Conservation (phyloP, 1,140 invertebrate species). For the Drosophila dunni region DNA sequence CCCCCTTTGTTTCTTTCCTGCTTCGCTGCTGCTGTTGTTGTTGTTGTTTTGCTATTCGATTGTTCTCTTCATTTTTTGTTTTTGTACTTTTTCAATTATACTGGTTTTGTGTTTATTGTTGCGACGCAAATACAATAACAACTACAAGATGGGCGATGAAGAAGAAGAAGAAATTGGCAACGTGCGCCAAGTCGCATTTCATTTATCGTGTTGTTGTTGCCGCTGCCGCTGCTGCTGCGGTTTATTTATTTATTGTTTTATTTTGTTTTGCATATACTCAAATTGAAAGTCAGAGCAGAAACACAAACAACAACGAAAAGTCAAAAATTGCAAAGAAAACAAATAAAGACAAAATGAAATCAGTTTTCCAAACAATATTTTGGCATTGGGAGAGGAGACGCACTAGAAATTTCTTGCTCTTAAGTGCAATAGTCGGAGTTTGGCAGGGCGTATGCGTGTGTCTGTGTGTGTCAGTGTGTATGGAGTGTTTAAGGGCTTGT, state of each 20-base stretch:
- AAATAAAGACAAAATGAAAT: background rate
- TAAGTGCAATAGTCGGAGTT: background rate
- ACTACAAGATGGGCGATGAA: conserved; percentile 1
- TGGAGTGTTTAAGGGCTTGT: no score
- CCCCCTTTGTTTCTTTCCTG: conserved; percentile 1
- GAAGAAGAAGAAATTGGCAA: conserved; percentile 9
- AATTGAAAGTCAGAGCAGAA: conserved; percentile 15
- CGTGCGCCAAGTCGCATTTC: conserved; percentile 38
- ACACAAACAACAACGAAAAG: conserved; percentile 13
- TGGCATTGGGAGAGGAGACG: background rate
- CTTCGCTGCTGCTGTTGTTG: background rate
- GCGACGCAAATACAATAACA: background rate
- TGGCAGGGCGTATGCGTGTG: background rate
- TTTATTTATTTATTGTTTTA: no score
- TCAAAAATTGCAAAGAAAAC: conserved; percentile 1
- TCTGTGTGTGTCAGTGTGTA: no score
- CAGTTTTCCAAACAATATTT: conserved; percentile 5
- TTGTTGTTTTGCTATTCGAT: background rate
- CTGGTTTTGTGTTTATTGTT: conserved; percentile 1
- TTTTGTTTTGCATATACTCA: conserved; percentile 4
- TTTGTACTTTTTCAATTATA: background rate
- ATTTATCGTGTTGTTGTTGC: conserved; percentile 20
- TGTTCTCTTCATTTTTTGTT: background rate
- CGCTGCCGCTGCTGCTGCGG: background rate
- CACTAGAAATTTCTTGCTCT: conserved; percentile 1